These are phyloP conservation scores for Columba janthina DNA, from an alignment of 2,113 vertebrate species.

Conservation along the genomic window DNA sequence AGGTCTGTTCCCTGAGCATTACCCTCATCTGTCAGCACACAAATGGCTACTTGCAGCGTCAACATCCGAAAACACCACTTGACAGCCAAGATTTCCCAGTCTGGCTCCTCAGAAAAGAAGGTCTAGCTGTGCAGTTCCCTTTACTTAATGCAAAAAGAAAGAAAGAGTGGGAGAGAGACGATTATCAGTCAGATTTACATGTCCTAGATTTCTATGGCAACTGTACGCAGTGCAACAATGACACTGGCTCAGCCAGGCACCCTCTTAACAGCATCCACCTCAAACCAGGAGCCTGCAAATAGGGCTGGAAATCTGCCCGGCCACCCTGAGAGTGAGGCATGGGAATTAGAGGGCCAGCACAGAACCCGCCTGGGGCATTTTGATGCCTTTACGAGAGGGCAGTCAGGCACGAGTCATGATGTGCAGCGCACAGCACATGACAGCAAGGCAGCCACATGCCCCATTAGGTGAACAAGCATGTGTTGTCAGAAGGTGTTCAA, in stretches of 20 bases:
- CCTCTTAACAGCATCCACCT: background rate
- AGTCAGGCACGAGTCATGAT: background rate
- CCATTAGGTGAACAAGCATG: background rate
- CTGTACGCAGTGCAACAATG: background rate
- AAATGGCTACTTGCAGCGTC: background rate
- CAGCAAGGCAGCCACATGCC: background rate
- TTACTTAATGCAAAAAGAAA: background rate
- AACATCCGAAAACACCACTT: background rate
- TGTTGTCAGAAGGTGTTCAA: background rate
- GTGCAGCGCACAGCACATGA: background rate
- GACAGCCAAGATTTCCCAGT: background rate
- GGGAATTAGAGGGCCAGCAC: background rate
- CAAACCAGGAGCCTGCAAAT: background rate
- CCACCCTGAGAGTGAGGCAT: background rate
- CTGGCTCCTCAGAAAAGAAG: background rate
- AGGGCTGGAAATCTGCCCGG: background rate
- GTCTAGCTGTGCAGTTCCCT: background rate
- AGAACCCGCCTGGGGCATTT: background rate
- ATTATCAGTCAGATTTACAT: slow-evolving; percentile 1
- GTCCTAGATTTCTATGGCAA: slow-evolving; percentile 70
- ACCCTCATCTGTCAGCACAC: background rate
- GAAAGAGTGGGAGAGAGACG: background rate
- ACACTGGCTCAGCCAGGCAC: background rate
- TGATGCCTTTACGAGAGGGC: background rate
- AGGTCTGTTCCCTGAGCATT: background rate